These are phyloP conservation scores for Diplogasteroides magnus DNA, from an alignment of 1,140 invertebrate genomes.

Conservation along the genomic window DNA sequence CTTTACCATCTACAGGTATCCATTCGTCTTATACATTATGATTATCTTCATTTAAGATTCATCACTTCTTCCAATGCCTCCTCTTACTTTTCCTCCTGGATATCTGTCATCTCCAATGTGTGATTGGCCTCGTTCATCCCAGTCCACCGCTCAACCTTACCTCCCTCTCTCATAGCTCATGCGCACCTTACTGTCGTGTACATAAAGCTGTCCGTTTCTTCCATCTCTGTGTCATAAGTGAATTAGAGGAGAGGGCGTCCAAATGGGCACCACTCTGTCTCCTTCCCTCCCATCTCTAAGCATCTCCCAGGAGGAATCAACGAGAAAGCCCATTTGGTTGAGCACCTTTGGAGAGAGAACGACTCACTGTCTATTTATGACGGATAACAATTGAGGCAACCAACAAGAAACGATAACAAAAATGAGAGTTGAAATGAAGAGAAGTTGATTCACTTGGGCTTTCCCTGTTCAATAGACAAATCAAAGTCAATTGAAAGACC, in stretches of 20 bases:
- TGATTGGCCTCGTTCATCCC: not conserved
- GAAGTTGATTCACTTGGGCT: not conserved
- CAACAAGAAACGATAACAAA: not conserved
- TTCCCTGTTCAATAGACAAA: constrained; percentile 11
- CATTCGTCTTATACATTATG: not conserved
- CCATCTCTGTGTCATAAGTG: not conserved
- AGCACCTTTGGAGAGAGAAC: too few relatives aligned
- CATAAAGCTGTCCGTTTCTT: too few relatives aligned
- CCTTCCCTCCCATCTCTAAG: not conserved
- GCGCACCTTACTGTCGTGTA: too few relatives aligned
- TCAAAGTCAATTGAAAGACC: constrained; percentile 26
- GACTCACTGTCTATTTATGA: too few relatives aligned
- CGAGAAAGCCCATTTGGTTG: not conserved
- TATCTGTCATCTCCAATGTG: not conserved
- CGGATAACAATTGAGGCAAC: too few relatives aligned
- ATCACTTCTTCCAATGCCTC: not conserved
- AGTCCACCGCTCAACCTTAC: not conserved
- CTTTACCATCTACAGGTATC: not conserved
- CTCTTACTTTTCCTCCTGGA: not conserved
- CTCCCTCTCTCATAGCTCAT: too few relatives aligned
- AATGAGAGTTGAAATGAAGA: not conserved
- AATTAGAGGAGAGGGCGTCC: not conserved
- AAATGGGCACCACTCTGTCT: not conserved
- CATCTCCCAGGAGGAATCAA: not conserved
- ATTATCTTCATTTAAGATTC: not conserved